Percentiles rank a stretch among this genome's conserved stretches.
Evolutionary conservation across 2,888 invertebrate species (phyloP).

Genomic region (Eremobia ochroleuca): DNA sequence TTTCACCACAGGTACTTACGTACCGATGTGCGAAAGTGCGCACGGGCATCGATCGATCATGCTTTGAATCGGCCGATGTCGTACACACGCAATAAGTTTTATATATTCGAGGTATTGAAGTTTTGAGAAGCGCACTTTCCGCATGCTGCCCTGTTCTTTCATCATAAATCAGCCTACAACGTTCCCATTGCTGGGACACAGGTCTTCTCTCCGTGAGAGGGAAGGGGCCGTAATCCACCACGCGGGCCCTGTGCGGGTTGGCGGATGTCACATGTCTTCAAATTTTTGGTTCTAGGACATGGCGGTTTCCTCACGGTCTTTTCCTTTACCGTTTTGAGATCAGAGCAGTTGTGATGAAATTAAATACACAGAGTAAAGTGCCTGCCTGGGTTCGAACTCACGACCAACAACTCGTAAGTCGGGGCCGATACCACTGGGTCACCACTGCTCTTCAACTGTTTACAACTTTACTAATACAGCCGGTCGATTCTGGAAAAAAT

Average conservation of each 20-base stretch:
- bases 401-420: background rate
- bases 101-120: slow-evolving; percentile 61
- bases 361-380: background rate
- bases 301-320: background rate
- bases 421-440: background rate
- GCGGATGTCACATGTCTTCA: background rate
- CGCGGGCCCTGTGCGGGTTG: background rate
- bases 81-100: slow-evolving; percentile 67
- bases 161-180: background rate
- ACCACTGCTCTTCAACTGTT: background rate
- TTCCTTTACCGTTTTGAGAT: too few species aligned
- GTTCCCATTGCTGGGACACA: background rate
- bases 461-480: too few species aligned
- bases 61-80: slow-evolving; percentile 73
- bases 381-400: background rate
- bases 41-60: slow-evolving; percentile 74
- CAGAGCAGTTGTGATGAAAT: background rate
- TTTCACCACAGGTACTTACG: slow-evolving; percentile 51
- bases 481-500: too few species aligned
- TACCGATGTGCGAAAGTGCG: slow-evolving; percentile 56
- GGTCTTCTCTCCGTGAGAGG: background rate
- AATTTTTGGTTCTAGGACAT: background rate
- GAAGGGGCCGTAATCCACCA: background rate
- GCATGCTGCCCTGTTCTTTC: background rate
- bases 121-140: slow-evolving; percentile 57